Evolutionary conservation across 2,888 invertebrate species (phyloP).

Genomic region (Meloe dianella): DNA sequence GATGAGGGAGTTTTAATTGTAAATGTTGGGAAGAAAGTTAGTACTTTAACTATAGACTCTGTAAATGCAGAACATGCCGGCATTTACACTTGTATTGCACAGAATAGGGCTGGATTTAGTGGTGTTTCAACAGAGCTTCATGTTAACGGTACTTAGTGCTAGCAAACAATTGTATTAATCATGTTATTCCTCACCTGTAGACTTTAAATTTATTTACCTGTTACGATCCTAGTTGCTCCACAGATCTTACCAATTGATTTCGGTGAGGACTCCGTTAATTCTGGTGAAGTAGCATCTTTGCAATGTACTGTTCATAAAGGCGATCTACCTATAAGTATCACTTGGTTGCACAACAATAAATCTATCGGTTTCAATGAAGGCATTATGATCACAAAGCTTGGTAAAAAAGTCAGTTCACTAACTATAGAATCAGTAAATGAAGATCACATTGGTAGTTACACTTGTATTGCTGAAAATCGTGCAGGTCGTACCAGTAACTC

Average conservation of each 20-base stretch:
- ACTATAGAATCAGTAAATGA: slow-evolving; percentile 66
- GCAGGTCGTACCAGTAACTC: slow-evolving; percentile 62
- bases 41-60: slow-evolving; percentile 71
- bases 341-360: slow-evolving; percentile 76
- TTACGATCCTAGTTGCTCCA: slow-evolving; percentile 52
- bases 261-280: slow-evolving; percentile 68
- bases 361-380: slow-evolving; percentile 54
- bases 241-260: slow-evolving; percentile 62
- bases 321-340: slow-evolving; percentile 74
- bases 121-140: slow-evolving; percentile 61
- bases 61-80: slow-evolving; percentile 75
- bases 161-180: not conserved
- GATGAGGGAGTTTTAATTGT: slow-evolving; percentile 59
- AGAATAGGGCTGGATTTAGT: slow-evolving; percentile 59
- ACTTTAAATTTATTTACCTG: not conserved
- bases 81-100: slow-evolving; percentile 75
- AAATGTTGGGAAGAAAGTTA: slow-evolving; percentile 61
- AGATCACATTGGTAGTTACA: slow-evolving; percentile 68
- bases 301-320: slow-evolving; percentile 75
- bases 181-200: not conserved
- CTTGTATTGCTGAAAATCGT: slow-evolving; percentile 68
- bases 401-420: slow-evolving; percentile 63
- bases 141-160: slow-evolving; percentile 58
- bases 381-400: slow-evolving; percentile 63
- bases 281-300: slow-evolving; percentile 72